Base-by-base conservation (phyloP, 2,888 invertebrate species). In the Cosmopolites sordidus region DNA sequence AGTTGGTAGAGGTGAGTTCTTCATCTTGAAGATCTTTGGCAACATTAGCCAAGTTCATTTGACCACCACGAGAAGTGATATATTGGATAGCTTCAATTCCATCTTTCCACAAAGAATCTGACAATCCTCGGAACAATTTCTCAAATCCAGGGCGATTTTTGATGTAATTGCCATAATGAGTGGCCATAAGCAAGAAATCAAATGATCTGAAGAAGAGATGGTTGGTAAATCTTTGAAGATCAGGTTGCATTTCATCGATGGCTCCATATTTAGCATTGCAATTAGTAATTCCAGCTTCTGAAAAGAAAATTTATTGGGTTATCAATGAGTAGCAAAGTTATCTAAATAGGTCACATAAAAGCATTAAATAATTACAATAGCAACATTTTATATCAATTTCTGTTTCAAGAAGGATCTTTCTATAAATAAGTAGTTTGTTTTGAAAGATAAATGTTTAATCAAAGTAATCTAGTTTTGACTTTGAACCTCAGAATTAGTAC, bases 61-160 rank as follows among this genome's bases (percentile, higher is more conserved):
- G 68, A 60, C 82, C 78, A 70, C 91, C 91, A 66, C 92, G 84
- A 71, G 82, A 80, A 1, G 86, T 79, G 33, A 89, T 79, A 70
- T 86, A 87, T 69, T 91, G 86, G 64, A 90, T 87, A n/a, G 89
- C 65, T 8, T 84, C 82, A 63, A 89, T 83, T 27, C 82, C 79
- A 64, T 87, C 82, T 12, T 82, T 80, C 84, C 90, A 92, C 3
- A 85, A 77, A 9, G 81, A 76, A 62, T 92, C 90, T 0, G 90
- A 87, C 8, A 89, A 73, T 52, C 82, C 81, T 62, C 82, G 80
- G 76, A 86, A 89, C 8, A 89, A 72, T 66, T 84, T 85, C 63
- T 82, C 80, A 73, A 92, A 89, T 2, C 91, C 91, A 16, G 78
- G 80, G 22, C 91, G 79, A 73, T 88, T 86, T 18, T 83, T 83